Percentiles rank a stretch among this genome's conserved stretches.
Evolutionary conservation across 2,113 vertebrate genomes (phyloP).

Genomic region (Arenaria interpres): DNA sequence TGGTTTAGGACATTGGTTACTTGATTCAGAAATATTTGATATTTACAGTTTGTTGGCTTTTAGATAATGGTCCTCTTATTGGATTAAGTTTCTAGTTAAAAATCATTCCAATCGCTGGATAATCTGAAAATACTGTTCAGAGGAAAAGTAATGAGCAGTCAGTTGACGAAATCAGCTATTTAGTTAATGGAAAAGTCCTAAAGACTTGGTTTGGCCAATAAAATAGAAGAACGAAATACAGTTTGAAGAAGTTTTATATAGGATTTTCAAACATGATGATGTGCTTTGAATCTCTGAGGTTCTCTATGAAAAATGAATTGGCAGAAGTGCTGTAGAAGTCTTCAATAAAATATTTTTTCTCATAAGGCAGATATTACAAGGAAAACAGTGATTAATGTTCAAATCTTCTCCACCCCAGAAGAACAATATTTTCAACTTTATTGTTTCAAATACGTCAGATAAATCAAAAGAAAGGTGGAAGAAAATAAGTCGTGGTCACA

Average conservation of each 20-base stretch:
- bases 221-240: background rate
- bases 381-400: background rate
- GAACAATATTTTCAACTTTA: background rate
- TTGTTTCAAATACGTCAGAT: background rate
- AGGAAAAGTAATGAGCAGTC: background rate
- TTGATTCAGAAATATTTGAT: slow-evolving; percentile 52
- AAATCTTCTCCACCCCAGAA: background rate
- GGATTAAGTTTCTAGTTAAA: slow-evolving; percentile 17
- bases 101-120: background rate
- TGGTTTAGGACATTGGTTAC: slow-evolving; percentile 31
- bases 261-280: background rate
- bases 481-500: background rate
- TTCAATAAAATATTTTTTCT: background rate
- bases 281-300: background rate
- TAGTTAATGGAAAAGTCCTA: background rate
- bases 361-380: background rate
- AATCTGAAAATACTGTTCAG: background rate
- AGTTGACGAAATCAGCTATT: background rate
- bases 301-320: background rate
- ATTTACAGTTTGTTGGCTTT: slow-evolving; percentile 56
- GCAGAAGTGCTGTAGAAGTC: background rate
- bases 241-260: background rate
- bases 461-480: background rate
- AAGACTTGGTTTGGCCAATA: background rate
- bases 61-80: background rate